Base-by-base conservation (phyloP, 2,888 invertebrate genomes). In the Stomorhina lunata region DNA sequence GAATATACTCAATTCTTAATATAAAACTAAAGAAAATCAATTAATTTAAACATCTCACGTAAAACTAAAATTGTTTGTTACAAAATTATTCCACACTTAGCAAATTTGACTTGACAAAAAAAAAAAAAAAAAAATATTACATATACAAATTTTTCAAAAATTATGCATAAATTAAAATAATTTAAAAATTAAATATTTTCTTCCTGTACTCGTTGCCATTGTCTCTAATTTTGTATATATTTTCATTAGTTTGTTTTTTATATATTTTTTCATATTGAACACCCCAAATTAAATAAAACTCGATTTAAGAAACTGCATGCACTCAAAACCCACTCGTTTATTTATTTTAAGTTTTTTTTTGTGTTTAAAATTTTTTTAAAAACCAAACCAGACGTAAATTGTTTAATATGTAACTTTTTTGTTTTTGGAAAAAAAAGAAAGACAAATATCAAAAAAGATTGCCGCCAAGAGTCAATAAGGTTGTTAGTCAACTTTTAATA, bases 391-490 rank as follows among this genome's bases (percentile, higher is more conserved):
- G 53, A 68, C 72, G 53, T 61, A 65, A 68, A 61, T 63, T 43
- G 20, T 65, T 71, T 57, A 57, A 73, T 7, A 61, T 73, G 53
- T 73, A 73, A 73, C 68, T 80, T 59, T 29, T 63, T 15, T n/a
- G n/a, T n/a, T n/a, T n/a, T n/a, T n/a, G n/a, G n/a, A 22, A 22
- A 29, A 61, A 37, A n/a, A 17, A 29, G 29, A 63, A 50, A 22
- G 45, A 45, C n/a, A 57, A 57, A 57, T 20, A 34, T 12, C 2
- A 34, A 32, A n/a, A 29, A 77, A 61, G 77, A 43, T 22, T 71
- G 81, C 81, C 81, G 81, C 81, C 76, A 53, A 53, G 29, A 65
- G 40, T 17, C 50, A 69, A 32, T 25, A 71, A 37, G 34, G n/a
- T 61, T 32, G 61, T 69, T 63, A 61, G 61, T 53, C 61, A 50